Evolutionary conservation across 2,113 vertebrate genomes (phyloP).

Genomic region (Eira barbara): DNA sequence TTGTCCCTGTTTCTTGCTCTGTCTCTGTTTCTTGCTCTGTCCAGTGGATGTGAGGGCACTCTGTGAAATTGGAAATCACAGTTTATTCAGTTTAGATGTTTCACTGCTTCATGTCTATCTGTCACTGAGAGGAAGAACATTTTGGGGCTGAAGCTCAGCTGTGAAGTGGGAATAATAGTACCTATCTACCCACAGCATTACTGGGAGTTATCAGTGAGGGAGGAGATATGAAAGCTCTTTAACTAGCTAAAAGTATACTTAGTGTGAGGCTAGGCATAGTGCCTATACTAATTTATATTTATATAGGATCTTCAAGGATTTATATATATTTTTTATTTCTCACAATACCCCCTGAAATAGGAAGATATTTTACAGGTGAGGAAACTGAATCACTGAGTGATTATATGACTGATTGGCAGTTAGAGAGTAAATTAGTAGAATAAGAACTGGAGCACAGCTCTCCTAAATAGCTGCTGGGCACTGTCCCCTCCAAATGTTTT

Average conservation of each 20-base stretch:
- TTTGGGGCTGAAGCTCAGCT: background rate
- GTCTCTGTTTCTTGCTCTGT: background rate
- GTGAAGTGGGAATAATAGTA: background rate
- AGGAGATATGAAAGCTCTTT: background rate
- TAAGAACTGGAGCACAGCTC: background rate
- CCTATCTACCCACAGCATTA: background rate
- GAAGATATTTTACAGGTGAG: constrained; percentile 14
- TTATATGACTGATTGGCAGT: background rate
- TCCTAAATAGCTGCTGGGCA: background rate
- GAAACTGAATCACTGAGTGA: constrained; percentile 2
- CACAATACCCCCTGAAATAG: background rate
- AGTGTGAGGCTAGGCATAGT: background rate
- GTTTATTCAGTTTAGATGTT: background rate
- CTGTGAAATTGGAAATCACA: background rate
- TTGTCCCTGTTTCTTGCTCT: background rate
- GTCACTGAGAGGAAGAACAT: background rate
- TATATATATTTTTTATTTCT: background rate
- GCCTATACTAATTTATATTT: background rate
- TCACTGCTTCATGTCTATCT: background rate
- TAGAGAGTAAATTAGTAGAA: background rate
- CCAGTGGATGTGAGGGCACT: background rate
- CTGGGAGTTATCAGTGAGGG: background rate
- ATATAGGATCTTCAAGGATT: background rate
- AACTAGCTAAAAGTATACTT: background rate
- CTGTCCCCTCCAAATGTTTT: background rate